Percentiles rank a stretch among this genome's conserved stretches.
phyloP scores from a whole-genome alignment of 2,888 invertebrate genomes.

The Myopa testacea region DNA sequence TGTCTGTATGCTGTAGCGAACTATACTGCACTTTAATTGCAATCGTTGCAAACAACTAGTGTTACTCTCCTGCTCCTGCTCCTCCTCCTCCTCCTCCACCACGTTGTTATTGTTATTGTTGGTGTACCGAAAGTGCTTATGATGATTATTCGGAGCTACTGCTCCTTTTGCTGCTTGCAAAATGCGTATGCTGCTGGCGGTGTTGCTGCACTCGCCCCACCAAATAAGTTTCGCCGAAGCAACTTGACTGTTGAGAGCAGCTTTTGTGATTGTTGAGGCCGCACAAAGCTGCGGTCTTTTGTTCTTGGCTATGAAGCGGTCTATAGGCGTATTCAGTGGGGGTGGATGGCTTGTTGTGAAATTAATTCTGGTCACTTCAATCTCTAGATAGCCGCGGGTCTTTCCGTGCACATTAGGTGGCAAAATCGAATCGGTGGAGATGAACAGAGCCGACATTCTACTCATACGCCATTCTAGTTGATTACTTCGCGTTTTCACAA shows the following conservation, averaged over 20 bases:
- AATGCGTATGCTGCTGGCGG: constrained; percentile 43
- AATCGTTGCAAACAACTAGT: constrained; percentile 33
- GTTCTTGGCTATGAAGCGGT: neutral
- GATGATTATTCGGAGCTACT: constrained; percentile 10
- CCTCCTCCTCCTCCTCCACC: constrained; percentile 39
- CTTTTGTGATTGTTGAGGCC: constrained; percentile 16
- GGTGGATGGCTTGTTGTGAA: constrained; percentile 46
- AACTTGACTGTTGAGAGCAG: constrained; percentile 45
- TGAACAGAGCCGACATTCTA: constrained; percentile 47
- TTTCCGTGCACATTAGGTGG: constrained; percentile 49
- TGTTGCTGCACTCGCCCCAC: constrained; percentile 56
- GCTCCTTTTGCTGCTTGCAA: constrained; percentile 37
- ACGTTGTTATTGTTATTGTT: constrained; percentile 38
- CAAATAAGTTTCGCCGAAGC: constrained; percentile 55
- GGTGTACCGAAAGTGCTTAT: constrained; percentile 25
- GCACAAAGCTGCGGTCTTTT: constrained; percentile 17
- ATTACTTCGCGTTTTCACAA: constrained; percentile 2
- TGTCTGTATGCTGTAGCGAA: constrained; percentile 55
- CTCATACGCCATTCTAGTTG: constrained; percentile 51
- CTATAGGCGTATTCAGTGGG: constrained; percentile 39
- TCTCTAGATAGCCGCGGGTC: constrained; percentile 52
- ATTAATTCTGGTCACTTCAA: constrained; percentile 56
- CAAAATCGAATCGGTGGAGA: constrained; percentile 49
- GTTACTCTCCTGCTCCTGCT: neutral
- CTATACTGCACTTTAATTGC: constrained; percentile 48